phyloP scores from a whole-genome alignment of 2,113 vertebrate species.

The Noturus placidus region DNA sequence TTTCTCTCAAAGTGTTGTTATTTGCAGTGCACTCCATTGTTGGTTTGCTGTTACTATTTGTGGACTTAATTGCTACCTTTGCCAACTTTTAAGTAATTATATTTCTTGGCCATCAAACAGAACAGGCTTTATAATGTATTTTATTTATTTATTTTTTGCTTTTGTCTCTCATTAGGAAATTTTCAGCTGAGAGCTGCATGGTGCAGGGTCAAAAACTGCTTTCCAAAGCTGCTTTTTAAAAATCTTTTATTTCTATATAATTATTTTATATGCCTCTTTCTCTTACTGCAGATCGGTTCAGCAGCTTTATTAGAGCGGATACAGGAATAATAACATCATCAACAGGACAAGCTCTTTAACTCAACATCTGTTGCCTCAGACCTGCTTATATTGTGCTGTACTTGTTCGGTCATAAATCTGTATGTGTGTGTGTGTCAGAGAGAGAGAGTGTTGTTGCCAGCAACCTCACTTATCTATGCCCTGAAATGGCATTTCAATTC shows the following conservation, averaged over 20 bases:
- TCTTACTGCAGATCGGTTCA: background rate
- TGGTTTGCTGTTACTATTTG: slow-evolving; percentile 35
- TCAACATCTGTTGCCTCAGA: slow-evolving; percentile 12
- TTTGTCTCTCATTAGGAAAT: background rate
- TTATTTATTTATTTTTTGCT: background rate
- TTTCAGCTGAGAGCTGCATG: background rate
- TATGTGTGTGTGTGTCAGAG: slow-evolving; percentile 28
- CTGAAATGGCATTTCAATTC: slow-evolving; percentile 30
- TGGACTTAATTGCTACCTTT: slow-evolving; percentile 31
- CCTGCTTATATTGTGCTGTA: background rate
- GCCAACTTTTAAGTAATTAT: slow-evolving; percentile 32
- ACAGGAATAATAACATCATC: slow-evolving; percentile 5
- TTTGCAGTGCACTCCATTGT: slow-evolving; percentile 16
- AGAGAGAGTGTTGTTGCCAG: background rate
- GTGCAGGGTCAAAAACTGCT: background rate
- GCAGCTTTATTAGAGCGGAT: background rate
- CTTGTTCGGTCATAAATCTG: background rate
- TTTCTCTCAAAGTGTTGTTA: slow-evolving; percentile 21
- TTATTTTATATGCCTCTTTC: background rate
- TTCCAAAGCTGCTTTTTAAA: background rate
- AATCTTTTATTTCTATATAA: background rate
- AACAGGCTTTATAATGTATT: background rate
- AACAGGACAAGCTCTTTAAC: background rate
- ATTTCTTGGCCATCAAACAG: slow-evolving; percentile 1
- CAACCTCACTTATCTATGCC: slow-evolving; percentile 10